These are phyloP conservation scores for Hesperophylax magnus DNA, from an alignment of 1,140 invertebrate genomes.

Conservation along the genomic window DNA sequence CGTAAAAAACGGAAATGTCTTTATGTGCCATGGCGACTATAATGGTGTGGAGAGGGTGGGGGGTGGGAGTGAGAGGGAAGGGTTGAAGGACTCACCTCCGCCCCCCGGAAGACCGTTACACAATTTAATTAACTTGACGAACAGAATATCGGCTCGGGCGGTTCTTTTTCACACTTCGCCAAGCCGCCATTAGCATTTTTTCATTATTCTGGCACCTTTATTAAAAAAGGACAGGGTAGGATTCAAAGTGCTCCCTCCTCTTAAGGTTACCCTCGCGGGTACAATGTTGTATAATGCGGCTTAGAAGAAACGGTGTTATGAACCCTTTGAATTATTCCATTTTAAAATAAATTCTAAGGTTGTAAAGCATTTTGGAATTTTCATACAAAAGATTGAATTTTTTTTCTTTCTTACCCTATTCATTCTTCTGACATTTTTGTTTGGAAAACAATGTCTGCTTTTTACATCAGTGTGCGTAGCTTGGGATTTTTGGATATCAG, in stretches of 20 bases:
- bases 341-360: too few relatives aligned
- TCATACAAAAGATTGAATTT: too few relatives aligned
- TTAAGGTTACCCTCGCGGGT: background rate
- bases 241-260: slow-evolving; percentile 1
- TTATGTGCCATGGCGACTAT: background rate
- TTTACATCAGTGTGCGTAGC: too few relatives aligned
- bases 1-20: slow-evolving; percentile 25
- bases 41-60: background rate
- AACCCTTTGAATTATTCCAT: too few relatives aligned
- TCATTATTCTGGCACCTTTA: slow-evolving; percentile 15
- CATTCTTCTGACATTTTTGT: too few relatives aligned
- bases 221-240: slow-evolving; percentile 4
- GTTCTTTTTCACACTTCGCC: slow-evolving; percentile 25
- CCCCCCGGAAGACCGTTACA: slow-evolving; percentile 6
- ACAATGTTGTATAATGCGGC: too few relatives aligned
- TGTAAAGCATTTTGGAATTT: too few relatives aligned
- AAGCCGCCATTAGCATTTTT: slow-evolving; percentile 20
- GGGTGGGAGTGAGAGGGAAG: too few relatives aligned
- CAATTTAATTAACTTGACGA: slow-evolving; percentile 33
- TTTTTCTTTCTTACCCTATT: too few relatives aligned
- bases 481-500: too few relatives aligned
- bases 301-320: too few relatives aligned
- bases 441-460: too few relatives aligned
- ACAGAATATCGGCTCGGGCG: slow-evolving; percentile 6
- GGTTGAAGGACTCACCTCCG: background rate